Evolutionary conservation across 1,140 invertebrate species (phyloP), one percentile per base, ranked within the genome.

Genomic region (Hycleus phaleratus): DNA sequence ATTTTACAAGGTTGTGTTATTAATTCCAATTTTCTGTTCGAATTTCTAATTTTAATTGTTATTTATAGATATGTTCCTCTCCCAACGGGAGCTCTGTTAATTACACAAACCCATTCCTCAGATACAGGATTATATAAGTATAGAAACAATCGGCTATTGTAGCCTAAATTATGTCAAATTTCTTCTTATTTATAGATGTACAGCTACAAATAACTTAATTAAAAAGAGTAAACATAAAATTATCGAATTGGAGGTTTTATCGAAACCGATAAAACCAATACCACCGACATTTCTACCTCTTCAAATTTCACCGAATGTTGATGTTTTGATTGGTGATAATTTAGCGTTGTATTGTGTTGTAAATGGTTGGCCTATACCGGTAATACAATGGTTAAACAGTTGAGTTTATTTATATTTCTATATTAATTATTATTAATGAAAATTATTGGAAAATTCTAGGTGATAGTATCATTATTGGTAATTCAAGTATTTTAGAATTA

Each of bases 11-110:
- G 68, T 69, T 38, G 24, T 42, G 46, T 43, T 10, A 43, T 25
- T 55, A 38, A 38, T 8, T 11, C 5, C 4, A 32, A 12, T 38
- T 32, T 26, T 49, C 38, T 11, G 5, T 56, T 56, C 4, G 18
- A 25, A 48, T 7, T 11, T 11, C 9, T 12, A 25, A 26, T 47
- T 47, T 26, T 25, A 47, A 25, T 57, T 54, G 9, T 18, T 10
- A 58, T 45, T 70, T 69, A 42, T 58, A 72, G 70, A 69, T 72
- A 71, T 71, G 70, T 72, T 71, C 70, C 69, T 69, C 67, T 71
- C 56, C 67, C 70, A 56, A 56, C 63, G 59, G 70, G 70, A 64
- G 60, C 63, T 56, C 61, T 72, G 58, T 63, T 72, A 66, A 68
- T 72, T 61, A 62, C 59, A 61, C 65, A 63, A 54, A 67, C 64